These are phyloP conservation scores for Saccostrea glomerata DNA, from an alignment of 1,140 invertebrate genomes.

Conservation along the genomic window DNA sequence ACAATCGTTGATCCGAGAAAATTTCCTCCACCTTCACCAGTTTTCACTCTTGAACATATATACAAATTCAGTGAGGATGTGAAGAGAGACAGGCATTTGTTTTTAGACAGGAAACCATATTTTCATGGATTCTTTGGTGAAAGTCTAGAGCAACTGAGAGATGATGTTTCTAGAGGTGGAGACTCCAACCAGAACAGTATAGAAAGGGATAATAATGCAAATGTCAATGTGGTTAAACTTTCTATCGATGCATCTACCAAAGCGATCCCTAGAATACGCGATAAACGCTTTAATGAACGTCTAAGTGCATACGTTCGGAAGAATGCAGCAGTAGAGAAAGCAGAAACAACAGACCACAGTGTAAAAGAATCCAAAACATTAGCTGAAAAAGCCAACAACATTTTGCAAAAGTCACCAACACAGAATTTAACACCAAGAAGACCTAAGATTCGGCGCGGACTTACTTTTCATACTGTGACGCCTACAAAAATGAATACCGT, in stretches of 20 bases:
- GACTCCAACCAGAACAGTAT: neutral
- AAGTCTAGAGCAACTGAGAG: neutral
- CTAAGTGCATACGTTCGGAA: slow-evolving; percentile 41
- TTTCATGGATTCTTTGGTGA: slow-evolving; percentile 7
- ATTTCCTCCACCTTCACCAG: slow-evolving; percentile 39
- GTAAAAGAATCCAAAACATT: slow-evolving; percentile 14
- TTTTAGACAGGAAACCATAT: slow-evolving; percentile 40
- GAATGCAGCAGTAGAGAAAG: neutral
- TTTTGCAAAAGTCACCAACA: slow-evolving; percentile 10
- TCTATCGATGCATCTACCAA: slow-evolving; percentile 36
- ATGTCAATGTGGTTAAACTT: slow-evolving; percentile 41
- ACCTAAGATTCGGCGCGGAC: slow-evolving; percentile 5
- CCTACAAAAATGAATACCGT: neutral
- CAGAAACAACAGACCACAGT: neutral
- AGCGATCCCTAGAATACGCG: neutral
- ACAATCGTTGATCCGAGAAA: neutral
- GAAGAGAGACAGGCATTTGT: slow-evolving; percentile 40
- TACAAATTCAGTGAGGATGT: slow-evolving; percentile 51
- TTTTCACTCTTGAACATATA: slow-evolving; percentile 43
- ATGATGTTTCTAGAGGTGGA: neutral
- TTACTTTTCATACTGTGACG: neutral
- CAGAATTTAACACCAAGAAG: neutral
- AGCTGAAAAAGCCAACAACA: neutral
- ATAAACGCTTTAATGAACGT: slow-evolving; percentile 48
- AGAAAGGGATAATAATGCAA: slow-evolving; percentile 4